Evolutionary conservation across 2,797 vertebrate genomes (phyloP), one percentile per base, ranked within the genome.

Genomic region (Eulemur albifrons): DNA sequence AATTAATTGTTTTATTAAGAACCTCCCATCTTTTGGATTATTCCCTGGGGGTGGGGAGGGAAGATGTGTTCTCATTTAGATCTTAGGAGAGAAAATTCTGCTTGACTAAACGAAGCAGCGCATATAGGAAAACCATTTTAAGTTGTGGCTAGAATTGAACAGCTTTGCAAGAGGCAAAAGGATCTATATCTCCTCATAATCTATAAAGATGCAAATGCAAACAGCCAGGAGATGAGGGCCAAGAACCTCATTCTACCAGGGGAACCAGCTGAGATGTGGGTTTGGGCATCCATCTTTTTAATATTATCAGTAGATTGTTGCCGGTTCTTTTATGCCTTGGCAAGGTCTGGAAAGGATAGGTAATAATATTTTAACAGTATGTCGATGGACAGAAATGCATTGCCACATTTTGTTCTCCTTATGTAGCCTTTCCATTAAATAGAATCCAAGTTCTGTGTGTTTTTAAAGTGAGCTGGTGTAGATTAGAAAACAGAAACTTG

Each of bases 1-100:
- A 98, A 98, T 98, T 98, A 98, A 98, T 98, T 98, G 98, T 97
- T 98, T 98, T 98, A 98, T 98, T 98, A 98, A 97, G 97, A 98
- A 97, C 80, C 95, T 98, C 96, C 83, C 83, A 48, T 93, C 97
- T 96, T 98, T 97, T 94, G 97, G 94, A 97, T 98, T 98, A 98
- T 98, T 98, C 98, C 90, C 72, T 94, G 92, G 73, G 92, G 97
- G 23, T 97, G 59, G 91, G 17, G 48, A 65, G 45, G 50, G 9
- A 48, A 63, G 69, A 76, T 76, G 54, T 25, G 17, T 93, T 98
- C 90, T 98, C 69, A 95, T 93, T 97, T 95, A 97, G 84, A 94
- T 88, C 40, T 92, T 79, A 88, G 18, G 32, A 82, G 90, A 84
- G 88, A 97, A 97, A 98, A 98, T 97, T 98, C 89, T 96, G 65